These are phyloP conservation scores for Morphnarchus princeps DNA, from an alignment of 2,113 vertebrate genomes.

Conservation along the genomic window DNA sequence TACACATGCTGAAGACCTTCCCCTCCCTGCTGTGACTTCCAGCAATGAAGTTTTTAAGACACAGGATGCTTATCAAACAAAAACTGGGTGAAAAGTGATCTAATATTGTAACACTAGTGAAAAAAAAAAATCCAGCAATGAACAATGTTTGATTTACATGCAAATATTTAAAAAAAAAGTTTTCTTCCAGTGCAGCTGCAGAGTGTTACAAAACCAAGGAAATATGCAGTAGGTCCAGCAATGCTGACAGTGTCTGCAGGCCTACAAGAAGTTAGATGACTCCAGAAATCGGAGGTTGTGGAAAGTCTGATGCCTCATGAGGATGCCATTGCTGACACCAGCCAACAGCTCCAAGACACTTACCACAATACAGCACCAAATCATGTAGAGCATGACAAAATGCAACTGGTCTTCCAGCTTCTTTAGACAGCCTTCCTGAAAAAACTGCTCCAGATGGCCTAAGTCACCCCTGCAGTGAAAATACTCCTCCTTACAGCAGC, in stretches of 20 bases:
- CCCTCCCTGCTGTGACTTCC: neutral
- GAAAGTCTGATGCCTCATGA: constrained; percentile 2
- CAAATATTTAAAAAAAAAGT: neutral
- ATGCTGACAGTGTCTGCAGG: neutral
- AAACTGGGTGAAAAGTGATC: fast-evolving
- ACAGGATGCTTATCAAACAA: fast-evolving
- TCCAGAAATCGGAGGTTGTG: neutral
- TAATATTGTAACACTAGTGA: neutral
- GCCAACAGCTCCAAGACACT: neutral
- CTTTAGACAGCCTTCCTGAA: constrained; percentile 16
- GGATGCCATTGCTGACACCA: neutral
- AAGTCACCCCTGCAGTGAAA: neutral
- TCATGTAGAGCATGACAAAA: neutral
- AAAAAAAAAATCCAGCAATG: neutral
- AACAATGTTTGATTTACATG: neutral
- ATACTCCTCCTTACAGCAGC: constrained; percentile 7
- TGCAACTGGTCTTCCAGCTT: neutral
- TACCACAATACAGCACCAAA: neutral
- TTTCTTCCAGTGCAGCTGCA: neutral
- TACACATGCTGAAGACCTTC: neutral
- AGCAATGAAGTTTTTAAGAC: neutral
- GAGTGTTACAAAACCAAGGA: neutral
- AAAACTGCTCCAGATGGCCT: neutral
- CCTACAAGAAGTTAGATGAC: neutral
- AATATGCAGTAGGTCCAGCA: fast-evolving